Conservation (phyloP, 1,140 invertebrate genomes). For the silkworm (Bombyx mori) region DNA sequence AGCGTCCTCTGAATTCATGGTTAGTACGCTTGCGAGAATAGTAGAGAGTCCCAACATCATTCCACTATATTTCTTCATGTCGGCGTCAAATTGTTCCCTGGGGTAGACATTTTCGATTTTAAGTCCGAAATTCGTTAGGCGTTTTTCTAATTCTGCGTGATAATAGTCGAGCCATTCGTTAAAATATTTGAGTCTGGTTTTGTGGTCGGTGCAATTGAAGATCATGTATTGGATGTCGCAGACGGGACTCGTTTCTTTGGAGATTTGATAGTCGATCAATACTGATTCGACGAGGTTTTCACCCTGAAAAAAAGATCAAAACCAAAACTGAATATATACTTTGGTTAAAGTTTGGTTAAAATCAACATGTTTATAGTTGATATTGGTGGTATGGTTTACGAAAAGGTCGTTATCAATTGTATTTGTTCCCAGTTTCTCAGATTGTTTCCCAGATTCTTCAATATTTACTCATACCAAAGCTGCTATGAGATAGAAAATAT, state of each 20-base stretch:
- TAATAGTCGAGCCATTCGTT: constrained; percentile 24
- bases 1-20: constrained; percentile 14
- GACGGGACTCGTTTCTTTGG: constrained; percentile 12
- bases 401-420: too few species aligned
- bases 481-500: too few species aligned
- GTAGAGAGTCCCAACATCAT: constrained; percentile 3
- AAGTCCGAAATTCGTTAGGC: constrained; percentile 11
- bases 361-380: background rate
- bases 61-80: constrained; percentile 18
- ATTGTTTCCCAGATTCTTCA: too few species aligned
- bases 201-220: constrained; percentile 22
- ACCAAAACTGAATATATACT: background rate
- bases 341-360: background rate
- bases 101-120: constrained; percentile 15
- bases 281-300: background rate
- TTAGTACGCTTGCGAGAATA: constrained; percentile 1
- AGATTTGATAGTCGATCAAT: constrained; percentile 5
- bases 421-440: too few species aligned
- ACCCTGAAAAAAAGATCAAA: constrained; percentile 1
- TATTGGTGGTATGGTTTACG: too few species aligned
- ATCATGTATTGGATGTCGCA: constrained; percentile 20
- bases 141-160: constrained; percentile 12
- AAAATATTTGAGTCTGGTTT: constrained; percentile 13
- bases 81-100: constrained; percentile 17
- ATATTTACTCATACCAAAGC: too few species aligned